Evolutionary conservation across 2,113 vertebrate genomes (phyloP).

Genomic region (Myanophis thanlyinensis): DNA sequence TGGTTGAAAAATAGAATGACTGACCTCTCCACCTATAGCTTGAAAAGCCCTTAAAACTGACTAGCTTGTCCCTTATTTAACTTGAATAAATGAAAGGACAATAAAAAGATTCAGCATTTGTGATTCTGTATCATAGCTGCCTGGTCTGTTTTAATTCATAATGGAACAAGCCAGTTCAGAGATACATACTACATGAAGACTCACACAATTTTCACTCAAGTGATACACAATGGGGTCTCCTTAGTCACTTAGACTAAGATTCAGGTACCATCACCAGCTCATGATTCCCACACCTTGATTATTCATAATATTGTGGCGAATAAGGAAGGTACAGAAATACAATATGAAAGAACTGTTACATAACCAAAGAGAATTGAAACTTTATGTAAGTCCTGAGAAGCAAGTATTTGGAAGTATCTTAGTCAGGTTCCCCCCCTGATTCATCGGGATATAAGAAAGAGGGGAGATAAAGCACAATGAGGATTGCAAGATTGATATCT

Average conservation of each 20-base stretch:
- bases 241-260: background rate
- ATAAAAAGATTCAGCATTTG: background rate
- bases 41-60: background rate
- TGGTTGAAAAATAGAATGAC: background rate
- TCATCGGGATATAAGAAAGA: background rate
- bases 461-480: background rate
- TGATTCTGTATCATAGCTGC: background rate
- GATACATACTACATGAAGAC: background rate
- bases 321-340: background rate
- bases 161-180: background rate
- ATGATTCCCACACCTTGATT: background rate
- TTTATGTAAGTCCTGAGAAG: background rate
- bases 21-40: background rate
- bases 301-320: background rate
- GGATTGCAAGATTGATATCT: background rate
- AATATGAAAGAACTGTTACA: background rate
- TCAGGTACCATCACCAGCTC: background rate
- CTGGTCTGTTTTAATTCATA: background rate
- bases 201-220: background rate
- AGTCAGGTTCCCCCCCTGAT: background rate
- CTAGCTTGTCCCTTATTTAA: background rate
- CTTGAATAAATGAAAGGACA: background rate
- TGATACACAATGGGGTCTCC: background rate
- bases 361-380: background rate
- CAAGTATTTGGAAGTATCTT: background rate